Evolutionary conservation across 2,888 invertebrate genomes (phyloP), one percentile per base, ranked within the genome.

Genomic region (Dusona sp.): DNA sequence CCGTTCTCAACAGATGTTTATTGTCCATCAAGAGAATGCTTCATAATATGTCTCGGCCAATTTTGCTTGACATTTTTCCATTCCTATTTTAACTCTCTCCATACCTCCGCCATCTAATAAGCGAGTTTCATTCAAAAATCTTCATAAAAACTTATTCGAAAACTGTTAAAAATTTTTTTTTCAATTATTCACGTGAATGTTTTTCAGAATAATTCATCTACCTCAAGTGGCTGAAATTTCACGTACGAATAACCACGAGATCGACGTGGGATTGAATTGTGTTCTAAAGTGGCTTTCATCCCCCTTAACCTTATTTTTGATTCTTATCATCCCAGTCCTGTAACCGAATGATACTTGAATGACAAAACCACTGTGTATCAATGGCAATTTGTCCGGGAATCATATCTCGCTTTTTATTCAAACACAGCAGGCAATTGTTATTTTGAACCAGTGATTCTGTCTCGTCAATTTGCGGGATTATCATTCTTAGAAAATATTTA

Each of bases 1-100:
- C 48, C 57, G 1, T 75, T 79, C 83, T 75, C 79, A 25, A 29
- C 77, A 80, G 74, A 74, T 70, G n/a, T 72, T 64, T 57, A 79
- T 67, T 67, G 65, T 79, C 42, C 79, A 70, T 79, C 70, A 33
- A 70, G 42, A 13, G 38, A 70, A 33, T 36, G 45, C 51, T 2
- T 48, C 38, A 13, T 67, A 38, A 38, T 38, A 67, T 42, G 57
- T 74, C 16, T 7, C 16, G 74, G 19, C 48, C 13, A 45, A 70
- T 45, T 70, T 19, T 11, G 2, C 16, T 70, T 42, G 67, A n/a
- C 67, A 22, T 65, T 8, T 36, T 36, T 67, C 42, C 6, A 64
- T 11, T 29, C 29, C 19, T 64, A 25, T 64, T 19, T 64, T 33
- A 19, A 48, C n/a, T 48, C 6, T 48, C 19, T 48, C 6, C 25